Evolutionary conservation across 2,113 vertebrate genomes (phyloP).

Genomic region (Raja brachyura): DNA sequence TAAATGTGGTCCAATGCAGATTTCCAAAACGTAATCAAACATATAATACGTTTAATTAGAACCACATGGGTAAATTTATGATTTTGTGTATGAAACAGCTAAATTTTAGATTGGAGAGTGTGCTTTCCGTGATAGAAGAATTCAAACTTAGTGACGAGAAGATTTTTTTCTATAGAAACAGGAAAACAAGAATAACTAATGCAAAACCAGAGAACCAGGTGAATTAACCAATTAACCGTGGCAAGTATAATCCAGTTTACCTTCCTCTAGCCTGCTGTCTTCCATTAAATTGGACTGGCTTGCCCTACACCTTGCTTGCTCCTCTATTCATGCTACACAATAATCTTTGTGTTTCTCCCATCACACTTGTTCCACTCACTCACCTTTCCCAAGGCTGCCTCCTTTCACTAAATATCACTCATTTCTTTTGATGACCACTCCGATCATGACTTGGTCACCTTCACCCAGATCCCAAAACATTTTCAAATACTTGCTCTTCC

Average conservation of each 20-base stretch:
- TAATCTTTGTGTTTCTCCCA: not conserved
- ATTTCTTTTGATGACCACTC: not conserved
- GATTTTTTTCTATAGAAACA: not conserved
- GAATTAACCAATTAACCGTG: not conserved
- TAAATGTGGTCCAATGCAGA: not conserved
- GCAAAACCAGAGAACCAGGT: not conserved
- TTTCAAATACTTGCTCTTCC: too few relatives aligned
- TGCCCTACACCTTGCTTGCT: too few relatives aligned
- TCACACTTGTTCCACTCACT: not conserved
- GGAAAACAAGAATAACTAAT: not conserved
- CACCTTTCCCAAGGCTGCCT: not conserved
- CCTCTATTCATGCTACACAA: too few relatives aligned
- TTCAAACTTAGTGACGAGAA: not conserved
- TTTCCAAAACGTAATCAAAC: not conserved
- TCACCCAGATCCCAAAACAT: not conserved
- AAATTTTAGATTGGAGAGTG: not conserved
- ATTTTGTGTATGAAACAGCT: not conserved
- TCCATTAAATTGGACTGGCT: too few relatives aligned
- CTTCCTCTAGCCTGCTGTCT: not conserved
- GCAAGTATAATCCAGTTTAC: not conserved
- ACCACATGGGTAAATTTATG: not conserved
- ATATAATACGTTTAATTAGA: not conserved
- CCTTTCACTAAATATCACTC: not conserved
- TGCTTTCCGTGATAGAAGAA: not conserved
- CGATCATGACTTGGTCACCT: not conserved